phyloP scores from a whole-genome alignment of 2,113 vertebrate genomes.

The Epinephelus cyanopodus region DNA sequence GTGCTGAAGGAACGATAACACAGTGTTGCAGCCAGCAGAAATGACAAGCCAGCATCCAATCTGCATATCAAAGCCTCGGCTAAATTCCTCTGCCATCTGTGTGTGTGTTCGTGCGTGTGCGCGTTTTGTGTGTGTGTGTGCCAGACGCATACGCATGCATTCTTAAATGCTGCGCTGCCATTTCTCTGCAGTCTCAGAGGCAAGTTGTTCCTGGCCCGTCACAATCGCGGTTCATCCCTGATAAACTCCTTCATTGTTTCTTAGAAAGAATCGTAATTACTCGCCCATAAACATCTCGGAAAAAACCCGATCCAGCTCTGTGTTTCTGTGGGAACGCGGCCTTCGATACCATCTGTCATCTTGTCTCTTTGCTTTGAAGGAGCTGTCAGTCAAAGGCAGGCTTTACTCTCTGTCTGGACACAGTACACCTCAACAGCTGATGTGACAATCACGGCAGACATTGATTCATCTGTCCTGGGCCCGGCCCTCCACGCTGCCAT shows the following conservation, averaged over 20 bases:
- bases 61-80: constrained; percentile 79
- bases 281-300: constrained; percentile 19
- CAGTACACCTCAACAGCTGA: constrained; percentile 63
- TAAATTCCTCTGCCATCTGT: constrained; percentile 76
- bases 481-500: background rate
- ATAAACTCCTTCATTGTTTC: constrained; percentile 63
- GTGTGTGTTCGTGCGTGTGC: constrained; percentile 9
- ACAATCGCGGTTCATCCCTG: constrained; percentile 35
- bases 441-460: constrained; percentile 59
- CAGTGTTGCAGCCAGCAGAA: constrained; percentile 67
- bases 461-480: constrained; percentile 49
- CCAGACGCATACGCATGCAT: background rate
- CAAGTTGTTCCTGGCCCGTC: constrained; percentile 39
- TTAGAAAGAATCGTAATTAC: constrained; percentile 52
- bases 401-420: constrained; percentile 54
- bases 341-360: constrained; percentile 74
- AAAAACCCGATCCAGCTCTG: constrained; percentile 26
- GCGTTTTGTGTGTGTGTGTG: constrained; percentile 6
- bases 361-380: constrained; percentile 68
- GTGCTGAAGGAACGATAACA: constrained; percentile 71
- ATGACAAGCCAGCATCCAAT: constrained; percentile 74
- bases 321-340: constrained; percentile 47
- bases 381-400: constrained; percentile 67
- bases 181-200: constrained; percentile 56
- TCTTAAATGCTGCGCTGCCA: constrained; percentile 37